phyloP scores from a whole-genome alignment of 2,888 invertebrate species.

The Pardosa pseudoannulata region DNA sequence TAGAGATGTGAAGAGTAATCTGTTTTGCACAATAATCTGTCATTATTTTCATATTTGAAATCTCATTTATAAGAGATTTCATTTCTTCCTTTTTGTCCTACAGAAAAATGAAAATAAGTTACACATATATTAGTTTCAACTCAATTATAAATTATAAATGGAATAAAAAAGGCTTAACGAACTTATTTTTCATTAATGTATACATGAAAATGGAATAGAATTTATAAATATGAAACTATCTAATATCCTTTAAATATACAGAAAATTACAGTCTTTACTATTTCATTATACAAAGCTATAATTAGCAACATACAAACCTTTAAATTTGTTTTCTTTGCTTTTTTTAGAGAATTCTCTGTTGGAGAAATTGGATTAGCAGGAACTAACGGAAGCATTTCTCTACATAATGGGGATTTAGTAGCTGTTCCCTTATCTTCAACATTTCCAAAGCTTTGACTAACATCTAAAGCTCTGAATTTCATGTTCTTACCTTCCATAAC shows the following conservation, averaged over 20 bases:
- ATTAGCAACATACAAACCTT: background rate
- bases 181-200: no score
- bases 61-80: slow-evolving; percentile 8
- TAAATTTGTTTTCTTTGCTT: background rate
- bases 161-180: no score
- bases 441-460: slow-evolving; percentile 18
- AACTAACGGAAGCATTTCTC: slow-evolving; percentile 58
- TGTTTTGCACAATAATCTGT: slow-evolving; percentile 45
- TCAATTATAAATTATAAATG: no score
- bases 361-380: background rate
- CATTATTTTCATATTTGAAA: slow-evolving; percentile 48
- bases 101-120: background rate
- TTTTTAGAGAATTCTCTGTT: background rate
- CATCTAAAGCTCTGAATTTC: slow-evolving; percentile 3
- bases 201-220: no score
- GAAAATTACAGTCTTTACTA: no score
- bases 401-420: background rate
- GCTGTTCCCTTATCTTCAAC: background rate
- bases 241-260: no score
- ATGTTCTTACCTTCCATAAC: slow-evolving; percentile 44
- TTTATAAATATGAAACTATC: no score
- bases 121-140: no score
- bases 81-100: slow-evolving; percentile 30
- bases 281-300: no score
- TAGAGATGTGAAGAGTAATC: slow-evolving; percentile 50